Percentiles rank a stretch among this genome's conserved stretches.
Evolutionary conservation across 2,888 invertebrate genomes (phyloP).

Genomic region (Xestia ashworthii): DNA sequence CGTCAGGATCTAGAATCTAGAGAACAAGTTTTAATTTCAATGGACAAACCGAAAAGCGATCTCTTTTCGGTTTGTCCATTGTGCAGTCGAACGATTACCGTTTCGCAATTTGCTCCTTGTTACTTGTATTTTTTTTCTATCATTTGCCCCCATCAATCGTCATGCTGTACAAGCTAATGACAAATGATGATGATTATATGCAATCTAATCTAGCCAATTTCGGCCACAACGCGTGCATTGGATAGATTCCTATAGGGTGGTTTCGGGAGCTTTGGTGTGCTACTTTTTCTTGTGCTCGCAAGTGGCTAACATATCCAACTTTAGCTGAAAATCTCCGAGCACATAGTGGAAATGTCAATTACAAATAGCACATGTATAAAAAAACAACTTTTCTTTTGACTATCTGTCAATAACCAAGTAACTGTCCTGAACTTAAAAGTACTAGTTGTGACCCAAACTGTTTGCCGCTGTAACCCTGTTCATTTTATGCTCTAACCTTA

Average conservation of each 20-base stretch:
- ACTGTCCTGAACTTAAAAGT: neutral
- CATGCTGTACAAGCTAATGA: neutral
- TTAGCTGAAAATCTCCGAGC: neutral
- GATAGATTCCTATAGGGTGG: neutral
- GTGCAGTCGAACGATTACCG: neutral
- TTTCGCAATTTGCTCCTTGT: neutral
- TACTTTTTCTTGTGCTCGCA: neutral
- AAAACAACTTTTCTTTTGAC: neutral
- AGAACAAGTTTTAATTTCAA: neutral
- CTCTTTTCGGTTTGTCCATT: too few relatives aligned
- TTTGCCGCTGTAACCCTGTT: too few relatives aligned
- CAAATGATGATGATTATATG: neutral
- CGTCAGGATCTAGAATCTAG: neutral
- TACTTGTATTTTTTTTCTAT: neutral
- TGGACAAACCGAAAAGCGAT: too few relatives aligned
- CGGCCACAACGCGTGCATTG: neutral
- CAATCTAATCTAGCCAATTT: neutral
- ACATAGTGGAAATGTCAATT: neutral
- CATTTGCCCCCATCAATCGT: neutral
- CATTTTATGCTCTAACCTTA: constrained; percentile 2
- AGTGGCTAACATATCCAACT: neutral
- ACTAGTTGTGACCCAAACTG: neutral
- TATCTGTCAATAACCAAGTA: neutral
- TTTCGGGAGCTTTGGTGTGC: neutral
- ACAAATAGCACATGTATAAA: neutral